Conservation (phyloP, 92 coral and sea anemone genomes). For the Micromussa lordhowensis region DNA sequence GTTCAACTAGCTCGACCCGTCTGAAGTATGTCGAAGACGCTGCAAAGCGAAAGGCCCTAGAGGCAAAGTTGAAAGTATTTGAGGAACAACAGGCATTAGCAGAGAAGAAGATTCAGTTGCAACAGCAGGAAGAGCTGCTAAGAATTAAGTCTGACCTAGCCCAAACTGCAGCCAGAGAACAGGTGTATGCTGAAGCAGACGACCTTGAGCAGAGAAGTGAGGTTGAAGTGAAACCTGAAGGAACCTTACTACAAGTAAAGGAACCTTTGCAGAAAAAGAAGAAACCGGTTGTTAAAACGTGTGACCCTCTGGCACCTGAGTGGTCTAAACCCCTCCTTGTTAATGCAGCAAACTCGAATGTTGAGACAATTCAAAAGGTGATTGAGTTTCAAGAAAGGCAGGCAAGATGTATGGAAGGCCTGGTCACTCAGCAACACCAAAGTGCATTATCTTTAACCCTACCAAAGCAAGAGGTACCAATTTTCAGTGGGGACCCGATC, state of each 20-base stretch:
- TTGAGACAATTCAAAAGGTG: background rate
- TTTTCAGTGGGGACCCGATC: conserved; percentile 49
- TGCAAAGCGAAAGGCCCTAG: too few species aligned
- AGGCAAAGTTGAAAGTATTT: too few species aligned
- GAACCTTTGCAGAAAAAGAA: background rate
- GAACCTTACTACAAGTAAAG: background rate
- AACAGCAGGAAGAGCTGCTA: background rate
- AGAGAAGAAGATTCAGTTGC: background rate
- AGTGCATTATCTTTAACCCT: conserved; percentile 50
- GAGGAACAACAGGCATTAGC: too few species aligned
- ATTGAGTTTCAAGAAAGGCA: background rate
- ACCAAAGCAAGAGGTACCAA: conserved; percentile 42
- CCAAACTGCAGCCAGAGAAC: background rate
- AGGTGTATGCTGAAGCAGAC: background rate
- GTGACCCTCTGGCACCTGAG: background rate
- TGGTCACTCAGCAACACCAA: conserved; percentile 23
- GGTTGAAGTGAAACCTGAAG: background rate
- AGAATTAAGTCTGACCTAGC: background rate
- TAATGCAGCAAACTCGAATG: background rate
- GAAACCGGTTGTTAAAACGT: background rate
- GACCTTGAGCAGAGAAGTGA: background rate
- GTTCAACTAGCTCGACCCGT: too few species aligned
- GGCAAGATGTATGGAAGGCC: background rate
- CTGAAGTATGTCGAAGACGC: too few species aligned
- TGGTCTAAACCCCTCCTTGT: background rate